phyloP scores from a whole-genome alignment of 2,113 vertebrate species.

The Forbesichthys agassizii region DNA sequence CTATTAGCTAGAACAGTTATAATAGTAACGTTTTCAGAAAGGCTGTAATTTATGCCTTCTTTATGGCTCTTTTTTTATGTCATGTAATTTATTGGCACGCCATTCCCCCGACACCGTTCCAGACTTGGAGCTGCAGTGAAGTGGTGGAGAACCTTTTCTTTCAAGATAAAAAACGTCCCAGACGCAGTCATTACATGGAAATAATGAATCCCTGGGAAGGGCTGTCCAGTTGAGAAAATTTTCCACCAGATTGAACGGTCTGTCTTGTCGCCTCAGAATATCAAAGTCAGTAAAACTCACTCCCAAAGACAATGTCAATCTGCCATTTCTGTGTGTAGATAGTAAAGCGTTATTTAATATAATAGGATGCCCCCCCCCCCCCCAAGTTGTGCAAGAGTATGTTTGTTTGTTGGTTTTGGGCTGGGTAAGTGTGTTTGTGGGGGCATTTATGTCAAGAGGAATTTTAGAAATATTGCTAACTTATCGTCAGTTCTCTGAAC shows the following conservation, averaged over 20 bases:
- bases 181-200: constrained; percentile 66
- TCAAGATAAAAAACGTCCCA: constrained; percentile 68
- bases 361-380: not conserved
- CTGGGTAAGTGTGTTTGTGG: not conserved
- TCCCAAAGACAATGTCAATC: constrained; percentile 48
- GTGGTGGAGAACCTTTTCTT: constrained; percentile 61
- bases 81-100: constrained; percentile 71
- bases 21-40: constrained; percentile 72
- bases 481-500: no score
- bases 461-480: no score
- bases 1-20: constrained; percentile 75
- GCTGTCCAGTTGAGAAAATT: constrained; percentile 43
- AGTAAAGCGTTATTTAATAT: not conserved
- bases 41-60: constrained; percentile 75
- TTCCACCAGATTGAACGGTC: constrained; percentile 40
- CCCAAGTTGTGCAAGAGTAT: not conserved
- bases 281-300: constrained; percentile 43
- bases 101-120: constrained; percentile 31
- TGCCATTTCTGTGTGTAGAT: constrained; percentile 30
- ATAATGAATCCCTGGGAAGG: constrained; percentile 65
- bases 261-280: constrained; percentile 43
- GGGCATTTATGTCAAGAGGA: no score
- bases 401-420: not conserved
- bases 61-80: constrained; percentile 71
- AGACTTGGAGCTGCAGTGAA: constrained; percentile 51